These are phyloP conservation scores for Polypterus bichir DNA, from an alignment of 2,113 vertebrate genomes.

Conservation along the genomic window DNA sequence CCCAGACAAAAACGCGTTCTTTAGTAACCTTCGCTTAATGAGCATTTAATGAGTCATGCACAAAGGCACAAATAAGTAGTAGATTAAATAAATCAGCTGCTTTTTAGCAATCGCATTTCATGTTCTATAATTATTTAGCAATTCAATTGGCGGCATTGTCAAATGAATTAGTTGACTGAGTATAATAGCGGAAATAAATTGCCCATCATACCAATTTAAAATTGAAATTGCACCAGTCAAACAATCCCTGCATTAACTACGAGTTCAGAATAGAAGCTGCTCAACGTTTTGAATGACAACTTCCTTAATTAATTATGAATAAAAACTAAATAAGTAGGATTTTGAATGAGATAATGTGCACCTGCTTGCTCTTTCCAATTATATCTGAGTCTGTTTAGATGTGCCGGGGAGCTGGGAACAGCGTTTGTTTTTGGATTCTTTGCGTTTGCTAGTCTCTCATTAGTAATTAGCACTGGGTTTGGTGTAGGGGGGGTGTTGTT, in stretches of 20 bases:
- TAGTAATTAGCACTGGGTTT: background rate
- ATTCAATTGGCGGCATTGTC: slow-evolving; percentile 7
- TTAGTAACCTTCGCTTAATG: slow-evolving; percentile 2
- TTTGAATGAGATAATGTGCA: slow-evolving; percentile 2
- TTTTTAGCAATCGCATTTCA: background rate
- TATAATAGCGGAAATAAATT: slow-evolving; percentile 8
- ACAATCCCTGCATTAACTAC: slow-evolving; percentile 1
- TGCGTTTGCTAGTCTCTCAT: background rate
- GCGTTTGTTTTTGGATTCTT: background rate
- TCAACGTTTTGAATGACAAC: background rate
- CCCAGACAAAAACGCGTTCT: background rate
- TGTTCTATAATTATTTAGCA: slow-evolving; percentile 1
- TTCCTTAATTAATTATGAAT: slow-evolving; percentile 4
- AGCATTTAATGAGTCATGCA: slow-evolving; percentile 5
- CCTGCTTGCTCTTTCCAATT: background rate
- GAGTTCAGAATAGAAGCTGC: background rate
- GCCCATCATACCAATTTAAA: slow-evolving; percentile 4
- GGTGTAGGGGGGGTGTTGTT: too few relatives aligned
- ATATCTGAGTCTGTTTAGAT: background rate
- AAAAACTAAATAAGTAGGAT: slow-evolving; percentile 1
- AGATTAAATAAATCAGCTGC: slow-evolving; percentile 3
- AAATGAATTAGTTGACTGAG: slow-evolving; percentile 4
- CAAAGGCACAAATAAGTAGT: background rate
- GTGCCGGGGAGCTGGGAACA: background rate
- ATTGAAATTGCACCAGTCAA: slow-evolving; percentile 5